Evolutionary conservation across 2,888 invertebrate species (phyloP), one percentile per base, ranked within the genome.

Genomic region (Cantharis nigra): DNA sequence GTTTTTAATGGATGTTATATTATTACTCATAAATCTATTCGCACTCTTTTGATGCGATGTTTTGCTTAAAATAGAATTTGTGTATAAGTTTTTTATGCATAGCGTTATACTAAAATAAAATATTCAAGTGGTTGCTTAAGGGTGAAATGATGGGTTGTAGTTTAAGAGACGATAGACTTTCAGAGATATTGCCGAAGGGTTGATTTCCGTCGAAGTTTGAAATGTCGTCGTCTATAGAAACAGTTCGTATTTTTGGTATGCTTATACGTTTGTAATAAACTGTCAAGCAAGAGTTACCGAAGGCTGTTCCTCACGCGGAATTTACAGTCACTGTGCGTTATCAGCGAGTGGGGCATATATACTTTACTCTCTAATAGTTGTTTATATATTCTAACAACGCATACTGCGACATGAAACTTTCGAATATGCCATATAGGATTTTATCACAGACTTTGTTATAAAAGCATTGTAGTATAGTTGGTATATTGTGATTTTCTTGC

Each of bases 241-340:
- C 49, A 75, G 74, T 71, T 77, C 71, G 71, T 74, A 71, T 77
- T 77, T 73, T 65, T 74, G 65, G 63, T 70, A 77, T 67, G 69
- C 70, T 70, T 73, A 70, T 74, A 70, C 62, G 69, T 74, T 67
- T 74, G 77, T 74, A 77, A 77, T 74, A 77, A 69, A 77, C 74
- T 74, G 74, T 77, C 77, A 74, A 67, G 67, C 62, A 30, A 70
- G 70, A 65, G 74, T 77, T 77, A 74, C 67, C 67, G 74, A 67
- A 67, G 71, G 70, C 70, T 77, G 74, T 69, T 77, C 73, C 28
- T 63, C 74, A 63, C 71, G 63, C 62, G 49, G 62, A 74, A 70
- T 77, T 77, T 77, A 73, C 77, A 72, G 75, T 76, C 72, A 63
- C 64, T 72, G 72, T 72, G 72, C 70, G 72, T 72, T 76, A 74